phyloP scores from a whole-genome alignment of 2,113 vertebrate genomes.

The Bubalus kerabau region DNA sequence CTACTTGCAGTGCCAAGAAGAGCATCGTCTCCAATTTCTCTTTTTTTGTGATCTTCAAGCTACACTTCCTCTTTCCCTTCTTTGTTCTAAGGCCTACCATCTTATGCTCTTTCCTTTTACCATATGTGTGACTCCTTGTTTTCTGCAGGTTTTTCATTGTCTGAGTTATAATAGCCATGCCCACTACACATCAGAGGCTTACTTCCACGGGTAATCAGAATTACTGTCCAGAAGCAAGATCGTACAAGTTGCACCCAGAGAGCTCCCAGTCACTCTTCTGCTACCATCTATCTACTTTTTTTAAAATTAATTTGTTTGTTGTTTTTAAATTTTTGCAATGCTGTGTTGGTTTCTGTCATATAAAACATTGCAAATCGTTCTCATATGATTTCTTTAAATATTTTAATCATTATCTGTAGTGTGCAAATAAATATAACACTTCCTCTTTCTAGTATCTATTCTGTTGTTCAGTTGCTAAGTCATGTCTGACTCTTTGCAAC shows the following conservation, averaged over 20 bases:
- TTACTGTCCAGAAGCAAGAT: neutral
- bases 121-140: fast-evolving
- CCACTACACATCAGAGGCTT: neutral
- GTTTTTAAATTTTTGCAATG: neutral
- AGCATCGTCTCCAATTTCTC: neutral
- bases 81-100: neutral
- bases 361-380: neutral
- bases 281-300: neutral
- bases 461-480: neutral
- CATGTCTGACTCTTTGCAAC: fast-evolving
- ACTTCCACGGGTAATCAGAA: neutral
- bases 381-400: neutral
- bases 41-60: neutral
- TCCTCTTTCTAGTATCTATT: neutral
- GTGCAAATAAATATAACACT: neutral
- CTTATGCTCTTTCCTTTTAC: neutral
- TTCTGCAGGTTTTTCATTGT: neutral
- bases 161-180: neutral
- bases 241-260: neutral
- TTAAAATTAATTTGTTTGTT: neutral
- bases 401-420: neutral
- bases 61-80: neutral
- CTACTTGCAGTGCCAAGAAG: neutral
- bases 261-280: neutral
- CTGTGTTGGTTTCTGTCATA: neutral